phyloP scores from a whole-genome alignment of 2,113 vertebrate species.

The Actenoides hombroni region DNA sequence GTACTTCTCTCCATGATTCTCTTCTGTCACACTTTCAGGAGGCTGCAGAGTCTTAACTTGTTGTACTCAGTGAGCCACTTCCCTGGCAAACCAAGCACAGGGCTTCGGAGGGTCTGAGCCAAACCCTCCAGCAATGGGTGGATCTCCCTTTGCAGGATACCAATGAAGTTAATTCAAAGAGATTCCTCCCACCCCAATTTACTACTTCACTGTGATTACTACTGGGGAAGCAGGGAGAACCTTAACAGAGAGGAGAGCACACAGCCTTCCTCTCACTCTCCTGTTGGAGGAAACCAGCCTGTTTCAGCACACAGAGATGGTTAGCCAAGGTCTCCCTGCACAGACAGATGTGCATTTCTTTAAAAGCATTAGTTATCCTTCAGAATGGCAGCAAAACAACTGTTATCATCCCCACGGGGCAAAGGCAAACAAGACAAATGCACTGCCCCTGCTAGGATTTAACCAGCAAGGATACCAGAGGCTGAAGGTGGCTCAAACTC shows the following conservation, averaged over 20 bases:
- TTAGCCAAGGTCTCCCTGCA: not conserved
- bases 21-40: not conserved
- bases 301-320: not conserved
- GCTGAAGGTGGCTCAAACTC: not conserved
- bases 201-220: not conserved
- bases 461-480: not conserved
- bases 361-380: not conserved
- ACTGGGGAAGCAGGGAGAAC: not conserved
- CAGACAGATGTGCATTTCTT: not conserved
- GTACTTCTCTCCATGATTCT: not conserved
- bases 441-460: not conserved
- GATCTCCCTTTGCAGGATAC: not conserved
- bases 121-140: not conserved
- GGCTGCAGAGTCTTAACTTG: not conserved
- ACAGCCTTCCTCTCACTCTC: not conserved
- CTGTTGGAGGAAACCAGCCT: fast-evolving
- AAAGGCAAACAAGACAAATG: not conserved
- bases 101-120: not conserved
- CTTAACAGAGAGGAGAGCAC: not conserved
- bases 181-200: not conserved
- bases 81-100: not conserved
- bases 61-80: not conserved
- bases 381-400: not conserved
- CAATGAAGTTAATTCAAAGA: not conserved
- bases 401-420: not conserved